phyloP scores from a whole-genome alignment of 2,797 vertebrate species.

The Characodon lateralis region DNA sequence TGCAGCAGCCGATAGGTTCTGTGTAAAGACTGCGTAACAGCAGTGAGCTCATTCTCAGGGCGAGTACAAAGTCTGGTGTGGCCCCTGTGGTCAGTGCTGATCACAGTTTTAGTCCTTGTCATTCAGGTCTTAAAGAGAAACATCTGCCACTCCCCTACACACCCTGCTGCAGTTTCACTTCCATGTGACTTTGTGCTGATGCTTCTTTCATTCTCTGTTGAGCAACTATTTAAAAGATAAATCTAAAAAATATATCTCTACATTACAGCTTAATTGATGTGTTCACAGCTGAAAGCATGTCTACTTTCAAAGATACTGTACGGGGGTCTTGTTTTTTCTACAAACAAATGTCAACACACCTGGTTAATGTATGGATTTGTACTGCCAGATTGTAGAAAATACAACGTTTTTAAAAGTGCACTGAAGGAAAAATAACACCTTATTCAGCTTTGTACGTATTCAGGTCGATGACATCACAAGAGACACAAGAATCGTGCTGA shows the following conservation, averaged over 20 bases:
- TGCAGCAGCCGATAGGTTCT: slow-evolving; percentile 8
- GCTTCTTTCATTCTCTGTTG: slow-evolving; percentile 14
- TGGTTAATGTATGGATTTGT: background rate
- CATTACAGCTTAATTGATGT: background rate
- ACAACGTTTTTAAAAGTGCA: background rate
- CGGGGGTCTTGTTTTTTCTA: background rate
- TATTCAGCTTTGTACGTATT: background rate
- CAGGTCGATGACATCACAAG: background rate
- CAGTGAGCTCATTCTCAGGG: slow-evolving; percentile 57
- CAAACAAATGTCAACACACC: too few relatives aligned
- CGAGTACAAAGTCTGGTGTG: slow-evolving; percentile 47
- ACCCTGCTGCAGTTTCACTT: slow-evolving; percentile 58
- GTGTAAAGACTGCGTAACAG: slow-evolving; percentile 71
- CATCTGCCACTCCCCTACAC: slow-evolving; percentile 63
- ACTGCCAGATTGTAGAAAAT: background rate
- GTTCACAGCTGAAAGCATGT: slow-evolving; percentile 20
- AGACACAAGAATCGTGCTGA: background rate
- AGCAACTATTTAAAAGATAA: slow-evolving; percentile 8
- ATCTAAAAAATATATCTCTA: background rate
- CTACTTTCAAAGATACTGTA: slow-evolving; percentile 4
- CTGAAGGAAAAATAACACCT: background rate
- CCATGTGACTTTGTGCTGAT: slow-evolving; percentile 21
- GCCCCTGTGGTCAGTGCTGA: slow-evolving; percentile 59
- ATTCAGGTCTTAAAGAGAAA: slow-evolving; percentile 41
- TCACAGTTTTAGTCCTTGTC: slow-evolving; percentile 55